A percentile compares a stretch with the other conserved stretches of the same genome.
Evolutionary conservation across 2,888 invertebrate species (phyloP).

Genomic region (Deilephila elpenor): DNA sequence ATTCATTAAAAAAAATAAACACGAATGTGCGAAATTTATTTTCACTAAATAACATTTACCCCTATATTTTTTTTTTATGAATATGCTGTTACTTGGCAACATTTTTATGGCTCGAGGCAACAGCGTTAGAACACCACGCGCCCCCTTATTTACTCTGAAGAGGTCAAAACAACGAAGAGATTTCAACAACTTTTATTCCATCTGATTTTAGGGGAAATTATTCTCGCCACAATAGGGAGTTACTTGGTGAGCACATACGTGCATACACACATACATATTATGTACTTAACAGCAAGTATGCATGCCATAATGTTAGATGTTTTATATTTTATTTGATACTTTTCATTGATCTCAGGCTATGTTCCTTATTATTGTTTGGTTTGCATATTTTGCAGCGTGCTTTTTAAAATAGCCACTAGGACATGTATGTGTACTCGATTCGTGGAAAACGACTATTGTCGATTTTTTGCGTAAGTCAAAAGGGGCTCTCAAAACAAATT

Average conservation of each 20-base stretch:
- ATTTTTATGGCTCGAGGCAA: background rate
- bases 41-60: background rate
- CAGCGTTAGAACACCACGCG: background rate
- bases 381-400: background rate
- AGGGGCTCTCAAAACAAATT: background rate
- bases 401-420: background rate
- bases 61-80: background rate
- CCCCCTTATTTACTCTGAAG: slow-evolving; percentile 1
- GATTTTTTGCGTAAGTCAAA: background rate
- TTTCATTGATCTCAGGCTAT: too few species aligned
- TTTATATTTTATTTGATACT: too few species aligned
- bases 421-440: background rate
- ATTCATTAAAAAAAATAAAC: too few species aligned
- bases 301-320: too few species aligned
- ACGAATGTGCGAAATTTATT: background rate
- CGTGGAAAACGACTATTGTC: background rate
- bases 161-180: background rate
- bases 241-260: too few species aligned
- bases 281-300: too few species aligned
- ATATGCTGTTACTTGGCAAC: slow-evolving; percentile 1
- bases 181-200: background rate
- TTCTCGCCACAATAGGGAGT: background rate
- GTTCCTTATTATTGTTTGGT: too few species aligned
- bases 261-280: too few species aligned
- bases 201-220: background rate